A percentile compares a stretch with the other conserved stretches of the same genome.
These are phyloP conservation scores for Cryptus viduatorius DNA, from an alignment of 2,888 invertebrate species.

Conservation along the genomic window DNA sequence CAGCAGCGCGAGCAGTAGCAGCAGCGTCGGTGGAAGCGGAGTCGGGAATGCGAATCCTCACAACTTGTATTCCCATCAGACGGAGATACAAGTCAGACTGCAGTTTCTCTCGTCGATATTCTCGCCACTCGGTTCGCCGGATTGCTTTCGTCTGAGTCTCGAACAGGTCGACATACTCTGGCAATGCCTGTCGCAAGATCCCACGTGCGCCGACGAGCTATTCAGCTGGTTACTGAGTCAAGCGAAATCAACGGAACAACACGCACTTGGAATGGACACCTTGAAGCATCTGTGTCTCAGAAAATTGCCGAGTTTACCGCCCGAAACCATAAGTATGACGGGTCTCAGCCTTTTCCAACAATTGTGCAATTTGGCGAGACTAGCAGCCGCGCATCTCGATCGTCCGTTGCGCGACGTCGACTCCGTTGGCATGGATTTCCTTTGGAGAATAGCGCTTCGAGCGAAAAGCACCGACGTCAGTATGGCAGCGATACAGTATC, in stretches of 20 bases:
- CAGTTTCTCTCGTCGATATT: constrained; percentile 97
- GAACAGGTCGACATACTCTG: constrained; percentile 97
- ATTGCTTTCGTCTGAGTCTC: constrained; percentile 93
- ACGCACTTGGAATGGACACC: constrained; percentile 95
- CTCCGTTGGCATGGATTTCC: constrained; percentile 94
- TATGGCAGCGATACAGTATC: constrained; percentile 96
- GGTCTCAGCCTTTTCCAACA: constrained; percentile 96
- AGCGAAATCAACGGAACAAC: constrained; percentile 96
- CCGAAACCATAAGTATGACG: constrained; percentile 96
- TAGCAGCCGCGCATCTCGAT: constrained; percentile 89
- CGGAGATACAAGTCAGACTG: constrained; percentile 95
- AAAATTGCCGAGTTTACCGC: constrained; percentile 94
- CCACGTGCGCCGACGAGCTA: constrained; percentile 95
- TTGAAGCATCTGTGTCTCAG: constrained; percentile 94
- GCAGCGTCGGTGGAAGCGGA: constrained; percentile 77
- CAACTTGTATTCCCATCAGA: constrained; percentile 90
- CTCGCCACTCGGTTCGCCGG: constrained; percentile 95
- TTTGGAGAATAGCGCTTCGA: constrained; percentile 97
- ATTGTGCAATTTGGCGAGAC: constrained; percentile 93
- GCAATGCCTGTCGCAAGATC: constrained; percentile 95
- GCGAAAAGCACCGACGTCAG: constrained; percentile 97
- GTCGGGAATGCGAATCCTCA: constrained; percentile 64
- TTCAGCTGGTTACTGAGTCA: constrained; percentile 97
- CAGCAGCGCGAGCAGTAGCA: constrained; percentile 50
- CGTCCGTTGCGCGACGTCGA: constrained; percentile 85